These are phyloP conservation scores for Drosophila parthenogenetica DNA, from an alignment of 2,888 invertebrate species.

Conservation along the genomic window DNA sequence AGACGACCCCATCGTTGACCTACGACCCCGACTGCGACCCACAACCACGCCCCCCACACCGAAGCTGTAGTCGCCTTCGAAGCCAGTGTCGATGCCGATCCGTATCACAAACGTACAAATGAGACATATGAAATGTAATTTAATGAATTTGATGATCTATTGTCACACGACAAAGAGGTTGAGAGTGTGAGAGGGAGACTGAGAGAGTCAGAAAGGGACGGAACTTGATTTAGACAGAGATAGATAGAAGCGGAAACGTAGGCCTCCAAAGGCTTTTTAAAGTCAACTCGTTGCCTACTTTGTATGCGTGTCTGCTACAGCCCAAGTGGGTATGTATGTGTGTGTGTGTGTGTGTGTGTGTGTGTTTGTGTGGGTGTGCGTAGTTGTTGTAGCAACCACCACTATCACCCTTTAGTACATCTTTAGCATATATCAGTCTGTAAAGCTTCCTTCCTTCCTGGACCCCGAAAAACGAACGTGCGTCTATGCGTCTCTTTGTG, in stretches of 20 bases:
- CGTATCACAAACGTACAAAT: slow-evolving; percentile 42
- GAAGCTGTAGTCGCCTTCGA: background rate
- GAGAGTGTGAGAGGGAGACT: background rate
- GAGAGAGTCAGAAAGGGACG: background rate
- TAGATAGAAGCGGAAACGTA: slow-evolving; percentile 11
- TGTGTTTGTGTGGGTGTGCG: slow-evolving; percentile 7
- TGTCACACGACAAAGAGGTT: slow-evolving; percentile 69
- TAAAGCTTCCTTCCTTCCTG: slow-evolving; percentile 76
- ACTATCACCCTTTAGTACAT: slow-evolving; percentile 45
- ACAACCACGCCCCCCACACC: background rate
- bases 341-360: slow-evolving; percentile 18
- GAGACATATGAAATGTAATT: slow-evolving; percentile 79
- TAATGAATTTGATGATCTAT: slow-evolving; percentile 85
- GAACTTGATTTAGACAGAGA: background rate
- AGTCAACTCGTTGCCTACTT: slow-evolving; percentile 74
- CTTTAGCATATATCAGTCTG: slow-evolving; percentile 79
- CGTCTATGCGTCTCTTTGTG: slow-evolving; percentile 69
- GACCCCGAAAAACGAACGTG: slow-evolving; percentile 57
- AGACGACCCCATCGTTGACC: slow-evolving; percentile 28
- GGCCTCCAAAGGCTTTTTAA: slow-evolving; percentile 67
- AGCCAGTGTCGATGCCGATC: slow-evolving; percentile 1
- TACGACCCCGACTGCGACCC: background rate
- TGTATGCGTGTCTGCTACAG: slow-evolving; percentile 69
- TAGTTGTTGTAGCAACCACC: slow-evolving; percentile 10
- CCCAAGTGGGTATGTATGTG: background rate